Base-by-base conservation (phyloP, 2,888 invertebrate species). In the Ichneumoninae sp. region DNA sequence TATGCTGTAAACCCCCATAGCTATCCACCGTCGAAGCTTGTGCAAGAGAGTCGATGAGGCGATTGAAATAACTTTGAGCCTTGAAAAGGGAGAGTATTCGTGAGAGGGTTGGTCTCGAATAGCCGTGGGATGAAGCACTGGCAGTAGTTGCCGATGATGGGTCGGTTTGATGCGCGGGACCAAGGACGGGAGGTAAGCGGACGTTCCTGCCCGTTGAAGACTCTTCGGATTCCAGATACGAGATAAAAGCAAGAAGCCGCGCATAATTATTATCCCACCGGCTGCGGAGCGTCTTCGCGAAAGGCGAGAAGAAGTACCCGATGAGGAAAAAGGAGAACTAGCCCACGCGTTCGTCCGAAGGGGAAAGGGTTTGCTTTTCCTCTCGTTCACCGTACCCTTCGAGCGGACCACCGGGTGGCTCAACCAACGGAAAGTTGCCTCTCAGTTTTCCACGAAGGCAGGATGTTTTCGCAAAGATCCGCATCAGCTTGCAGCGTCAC, bases 391-490 rank as follows among this genome's bases (percentile, higher is more conserved):
- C 57, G 50, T 50, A 19, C 36, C 22, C 22, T 60, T 54, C 33
- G 30, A 22, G 50, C 75, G 19, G 50, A 36, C 36, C n/a, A 36
- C 44, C 44, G 40, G 30, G 60, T 30, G 16, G 47, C 50, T 13
- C 8, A n/a, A 50, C 10, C 10, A 70, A 62, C 19, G 52, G 71
- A 80, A 71, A 66, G 57, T 80, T 75, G 40, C 44, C 74, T 87
- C 85, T 86, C 82, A 84, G 57, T 81, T 89, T 89, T 89, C 87
- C 84, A 78, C 82, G 82, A 86, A 89, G 83, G 84, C 86, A 87
- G 88, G 89, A 89, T 90, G 88, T 90, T 90, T 90, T 90, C 87
- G 87, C 87, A 89, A 89, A 87, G 86, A 82, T 78, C 44, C 62
- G 60, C 60, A 7, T 47, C 33, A 52, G 75, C 75, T 60, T 16